phyloP scores from a whole-genome alignment of 2,888 invertebrate genomes.

The Crematogaster levior region DNA sequence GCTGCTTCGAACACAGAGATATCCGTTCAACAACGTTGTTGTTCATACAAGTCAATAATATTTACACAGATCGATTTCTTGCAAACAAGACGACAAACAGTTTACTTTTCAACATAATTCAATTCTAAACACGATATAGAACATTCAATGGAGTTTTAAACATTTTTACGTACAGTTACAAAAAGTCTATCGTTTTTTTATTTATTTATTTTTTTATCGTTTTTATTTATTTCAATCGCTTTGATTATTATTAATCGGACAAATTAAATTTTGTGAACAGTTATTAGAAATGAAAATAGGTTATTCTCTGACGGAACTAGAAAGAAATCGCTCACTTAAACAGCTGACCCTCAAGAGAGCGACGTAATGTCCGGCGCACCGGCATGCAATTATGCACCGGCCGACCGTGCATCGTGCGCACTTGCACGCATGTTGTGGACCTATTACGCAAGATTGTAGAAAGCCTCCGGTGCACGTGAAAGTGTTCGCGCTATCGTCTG shows the following conservation, averaged over 20 bases:
- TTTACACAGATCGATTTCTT: too few species aligned
- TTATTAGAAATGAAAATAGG: background rate
- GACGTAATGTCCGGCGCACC: background rate
- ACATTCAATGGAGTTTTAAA: too few species aligned
- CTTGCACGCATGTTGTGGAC: slow-evolving; percentile 37
- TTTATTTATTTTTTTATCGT: background rate
- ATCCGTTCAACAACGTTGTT: too few species aligned
- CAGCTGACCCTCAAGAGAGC: slow-evolving; percentile 34
- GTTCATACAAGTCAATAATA: too few species aligned
- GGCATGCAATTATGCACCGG: background rate
- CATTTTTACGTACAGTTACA: too few species aligned
- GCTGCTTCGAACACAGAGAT: background rate
- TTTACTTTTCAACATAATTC: background rate
- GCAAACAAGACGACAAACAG: too few species aligned
- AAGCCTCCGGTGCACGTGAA: slow-evolving; percentile 77
- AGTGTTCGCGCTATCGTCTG: slow-evolving; percentile 71
- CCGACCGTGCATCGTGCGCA: slow-evolving; percentile 11
- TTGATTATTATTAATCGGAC: background rate
- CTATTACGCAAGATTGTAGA: slow-evolving; percentile 74
- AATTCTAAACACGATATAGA: background rate
- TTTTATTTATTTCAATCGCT: background rate
- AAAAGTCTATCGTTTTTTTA: background rate
- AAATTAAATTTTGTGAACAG: background rate
- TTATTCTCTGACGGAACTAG: background rate
- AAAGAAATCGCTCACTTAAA: slow-evolving; percentile 10